Conservation (phyloP, 1,140 invertebrate genomes). For the Homarus americanus region DNA sequence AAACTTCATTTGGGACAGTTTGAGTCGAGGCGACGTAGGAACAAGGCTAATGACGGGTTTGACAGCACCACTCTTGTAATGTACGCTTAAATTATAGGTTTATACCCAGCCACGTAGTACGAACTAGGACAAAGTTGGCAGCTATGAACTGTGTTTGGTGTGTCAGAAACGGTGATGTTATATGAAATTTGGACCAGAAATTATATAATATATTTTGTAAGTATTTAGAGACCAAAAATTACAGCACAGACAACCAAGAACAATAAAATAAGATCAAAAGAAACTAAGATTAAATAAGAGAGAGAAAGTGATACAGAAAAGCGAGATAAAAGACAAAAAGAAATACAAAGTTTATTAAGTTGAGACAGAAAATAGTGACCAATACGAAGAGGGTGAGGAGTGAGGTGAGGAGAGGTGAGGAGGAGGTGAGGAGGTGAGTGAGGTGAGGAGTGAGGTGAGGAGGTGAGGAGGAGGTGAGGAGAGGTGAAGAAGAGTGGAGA, state of each 20-base stretch:
- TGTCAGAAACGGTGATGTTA: too few species aligned
- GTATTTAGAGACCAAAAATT: too few species aligned
- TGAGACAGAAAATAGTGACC: too few species aligned
- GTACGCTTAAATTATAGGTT: background rate
- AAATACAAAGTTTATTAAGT: background rate
- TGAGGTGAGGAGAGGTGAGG: background rate
- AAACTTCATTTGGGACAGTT: background rate
- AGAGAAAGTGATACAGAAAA: conserved; percentile 16
- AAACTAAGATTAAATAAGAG: conserved; percentile 3
- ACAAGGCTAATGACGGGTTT: background rate
- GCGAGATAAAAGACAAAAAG: background rate
- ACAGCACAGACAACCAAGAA: too few species aligned
- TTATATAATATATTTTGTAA: too few species aligned
- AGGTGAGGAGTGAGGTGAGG: too few species aligned
- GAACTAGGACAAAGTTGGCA: too few species aligned
- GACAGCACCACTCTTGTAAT: background rate
- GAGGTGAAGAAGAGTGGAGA: background rate
- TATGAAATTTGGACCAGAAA: too few species aligned
- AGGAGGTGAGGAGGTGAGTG: background rate
- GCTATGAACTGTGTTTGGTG: too few species aligned
- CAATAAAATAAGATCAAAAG: too few species aligned
- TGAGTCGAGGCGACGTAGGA: background rate
- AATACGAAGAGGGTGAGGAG: too few species aligned
- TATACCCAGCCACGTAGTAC: background rate
- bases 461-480: background rate